Evolutionary conservation across 2,797 vertebrate species (phyloP).

Genomic region (Phylloscopus collybita): DNA sequence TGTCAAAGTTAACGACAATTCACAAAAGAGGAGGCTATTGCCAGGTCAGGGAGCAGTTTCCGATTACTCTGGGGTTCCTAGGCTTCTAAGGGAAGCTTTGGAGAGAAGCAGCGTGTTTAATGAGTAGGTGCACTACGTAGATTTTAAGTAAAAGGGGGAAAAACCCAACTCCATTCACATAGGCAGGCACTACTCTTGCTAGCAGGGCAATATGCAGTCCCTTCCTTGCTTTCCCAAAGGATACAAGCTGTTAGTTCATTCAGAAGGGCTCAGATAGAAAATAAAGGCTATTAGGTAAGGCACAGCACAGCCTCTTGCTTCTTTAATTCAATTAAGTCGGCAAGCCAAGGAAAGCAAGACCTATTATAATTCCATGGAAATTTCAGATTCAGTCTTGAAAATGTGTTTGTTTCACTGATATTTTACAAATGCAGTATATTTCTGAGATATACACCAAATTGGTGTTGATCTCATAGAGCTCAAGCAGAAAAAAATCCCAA

Average conservation of each 20-base stretch:
- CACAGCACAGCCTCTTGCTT: background rate
- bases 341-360: background rate
- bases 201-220: background rate
- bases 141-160: background rate
- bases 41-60: slow-evolving; percentile 2
- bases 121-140: background rate
- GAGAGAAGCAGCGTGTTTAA: background rate
- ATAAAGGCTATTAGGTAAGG: background rate
- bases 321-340: background rate
- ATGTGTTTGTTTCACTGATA: background rate
- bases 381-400: background rate
- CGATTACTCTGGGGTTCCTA: background rate
- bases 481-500: background rate
- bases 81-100: background rate
- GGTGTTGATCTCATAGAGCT: background rate
- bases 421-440: background rate
- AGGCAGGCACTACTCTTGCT: background rate
- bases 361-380: background rate
- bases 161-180: fast-evolving
- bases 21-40: background rate
- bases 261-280: background rate
- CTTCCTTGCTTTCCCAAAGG: background rate
- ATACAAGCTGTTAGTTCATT: background rate
- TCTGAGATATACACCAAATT: background rate
- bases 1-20: slow-evolving; percentile 21